Evolutionary conservation across 2,113 vertebrate genomes (phyloP), one percentile per base, ranked within the genome.

Genomic region (Nerophis ophidion): DNA sequence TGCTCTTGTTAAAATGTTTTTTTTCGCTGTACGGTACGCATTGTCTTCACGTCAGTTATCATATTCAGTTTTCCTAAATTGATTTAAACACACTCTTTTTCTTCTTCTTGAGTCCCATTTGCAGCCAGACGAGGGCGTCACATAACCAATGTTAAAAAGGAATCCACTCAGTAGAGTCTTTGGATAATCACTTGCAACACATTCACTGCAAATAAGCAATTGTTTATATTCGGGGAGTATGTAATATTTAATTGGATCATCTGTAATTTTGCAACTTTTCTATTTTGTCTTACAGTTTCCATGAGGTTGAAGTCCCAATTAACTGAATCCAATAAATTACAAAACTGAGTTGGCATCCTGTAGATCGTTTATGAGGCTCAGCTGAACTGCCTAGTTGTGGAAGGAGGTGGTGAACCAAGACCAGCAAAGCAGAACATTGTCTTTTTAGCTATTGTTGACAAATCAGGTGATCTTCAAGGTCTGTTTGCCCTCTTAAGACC

Each of bases 301-400:
- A 64, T 50, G 35, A 14, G 33, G 59, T 48, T 54, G 12, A 3
- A 64, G 46, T 68, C 17, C 38, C 54, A 3, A 64, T 48, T 70
- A n/a, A 45, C 54, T 62, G 13, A 67, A 59, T 35, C 46, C 19
- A 33, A 6, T 17, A 48, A 42, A 61, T 61, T 55, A 69, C 38
- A 66, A 17, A 70, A 66, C 40, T 45, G 14, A 17, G 66, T 72
- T 83, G 71, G 64, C 78, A 85, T 74, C 83, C 71, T 82, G 76
- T 46, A 70, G 65, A 77, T 75, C 76, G 85, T 84, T 89, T 79
- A 80, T 82, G 81, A 83, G 81, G 86, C 72, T 85, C 79, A 82
- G 78, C 62, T 85, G 77, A 83, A 56, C 36, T 19, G n/a, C 51
- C 35, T 35, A 33, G 13, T 13, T 6, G 2, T 10, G 49, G 19